These are phyloP conservation scores for Turritopsis rubra DNA, from an alignment of 30 jellyfish, hydroid and myxozoan species.

Conservation along the genomic window DNA sequence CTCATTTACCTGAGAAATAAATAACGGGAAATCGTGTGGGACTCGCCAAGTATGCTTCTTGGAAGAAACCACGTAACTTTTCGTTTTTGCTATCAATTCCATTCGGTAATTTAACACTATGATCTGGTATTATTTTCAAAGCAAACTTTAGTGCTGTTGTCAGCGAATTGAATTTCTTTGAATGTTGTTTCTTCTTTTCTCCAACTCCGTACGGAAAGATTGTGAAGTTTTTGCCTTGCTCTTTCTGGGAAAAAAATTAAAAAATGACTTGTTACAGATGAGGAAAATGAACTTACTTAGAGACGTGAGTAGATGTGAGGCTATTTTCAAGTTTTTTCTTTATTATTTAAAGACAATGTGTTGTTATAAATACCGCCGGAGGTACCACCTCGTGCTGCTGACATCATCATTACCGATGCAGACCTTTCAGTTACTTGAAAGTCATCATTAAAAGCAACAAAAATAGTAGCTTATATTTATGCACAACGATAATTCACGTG, in stretches of 20 bases:
- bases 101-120: constrained; percentile 9
- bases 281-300: no score
- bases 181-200: background rate
- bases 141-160: background rate
- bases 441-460: no score
- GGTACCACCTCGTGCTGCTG: no score
- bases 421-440: no score
- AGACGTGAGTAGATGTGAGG: no score
- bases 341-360: no score
- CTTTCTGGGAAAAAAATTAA: background rate
- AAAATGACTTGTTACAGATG: background rate
- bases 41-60: background rate
- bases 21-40: constrained; percentile 2
- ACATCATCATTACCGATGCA: no score
- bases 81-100: background rate
- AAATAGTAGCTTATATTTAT: no score
- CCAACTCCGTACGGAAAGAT: constrained; percentile 6
- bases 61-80: background rate
- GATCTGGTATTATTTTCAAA: background rate
- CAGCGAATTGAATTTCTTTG: background rate
- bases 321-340: no score
- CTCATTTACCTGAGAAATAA: background rate
- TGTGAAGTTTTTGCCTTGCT: background rate
- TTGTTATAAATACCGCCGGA: no score
- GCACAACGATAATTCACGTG: no score